A percentile compares a stretch with the other conserved stretches of the same genome.
Conservation (phyloP, 2,888 invertebrate species). For the Sarcophaga rosellei region DNA sequence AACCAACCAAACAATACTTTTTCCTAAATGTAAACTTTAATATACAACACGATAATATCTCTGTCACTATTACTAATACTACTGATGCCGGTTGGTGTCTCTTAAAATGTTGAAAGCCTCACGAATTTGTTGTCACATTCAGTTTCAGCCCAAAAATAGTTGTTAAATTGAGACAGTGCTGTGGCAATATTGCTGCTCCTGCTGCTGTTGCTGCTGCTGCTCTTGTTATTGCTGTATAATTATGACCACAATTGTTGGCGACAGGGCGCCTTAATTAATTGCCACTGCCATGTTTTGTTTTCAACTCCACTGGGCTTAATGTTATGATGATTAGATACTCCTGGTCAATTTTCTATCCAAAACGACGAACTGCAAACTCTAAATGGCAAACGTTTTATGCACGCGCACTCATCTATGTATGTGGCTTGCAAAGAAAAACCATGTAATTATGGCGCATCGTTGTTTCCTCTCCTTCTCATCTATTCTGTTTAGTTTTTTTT, state of each 20-base stretch:
- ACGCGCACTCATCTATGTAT: no score
- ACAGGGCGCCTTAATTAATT: slow-evolving; percentile 69
- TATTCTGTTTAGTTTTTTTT: neutral
- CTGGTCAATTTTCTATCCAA: slow-evolving; percentile 60
- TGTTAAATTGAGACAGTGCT: no score
- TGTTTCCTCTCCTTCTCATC: neutral
- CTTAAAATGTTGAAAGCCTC: slow-evolving; percentile 31
- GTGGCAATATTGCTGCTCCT: neutral
- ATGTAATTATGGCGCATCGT: slow-evolving; percentile 53
- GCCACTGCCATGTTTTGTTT: slow-evolving; percentile 63
- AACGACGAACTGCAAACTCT: neutral
- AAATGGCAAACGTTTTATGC: no score
- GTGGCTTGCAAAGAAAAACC: neutral
- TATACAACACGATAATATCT: neutral
- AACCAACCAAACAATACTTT: neutral
- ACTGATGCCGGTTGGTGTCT: neutral
- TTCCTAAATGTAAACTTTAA: slow-evolving; percentile 5
- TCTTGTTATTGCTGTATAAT: slow-evolving; percentile 52
- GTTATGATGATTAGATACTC: slow-evolving; percentile 64
- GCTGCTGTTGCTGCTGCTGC: neutral
- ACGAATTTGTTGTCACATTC: slow-evolving; percentile 47
- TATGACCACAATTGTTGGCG: slow-evolving; percentile 66
- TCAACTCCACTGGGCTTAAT: slow-evolving; percentile 68
- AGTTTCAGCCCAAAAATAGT: neutral
- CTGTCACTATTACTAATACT: neutral